phyloP scores from a whole-genome alignment of 2,888 invertebrate species.

The Athripsodes cinereus region DNA sequence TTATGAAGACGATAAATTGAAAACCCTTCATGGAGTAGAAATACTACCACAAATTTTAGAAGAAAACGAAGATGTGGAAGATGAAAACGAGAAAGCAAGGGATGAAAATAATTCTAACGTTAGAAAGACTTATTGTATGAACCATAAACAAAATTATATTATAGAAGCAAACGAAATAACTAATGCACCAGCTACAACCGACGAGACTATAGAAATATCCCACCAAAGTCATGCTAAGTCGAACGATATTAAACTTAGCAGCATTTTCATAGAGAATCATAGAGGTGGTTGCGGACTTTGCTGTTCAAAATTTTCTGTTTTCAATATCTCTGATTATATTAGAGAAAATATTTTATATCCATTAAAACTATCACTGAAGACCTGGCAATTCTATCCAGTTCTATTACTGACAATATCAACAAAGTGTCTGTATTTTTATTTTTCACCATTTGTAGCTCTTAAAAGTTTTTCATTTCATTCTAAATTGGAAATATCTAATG shows the following conservation, averaged over 20 bases:
- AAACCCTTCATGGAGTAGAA: conserved; percentile 47
- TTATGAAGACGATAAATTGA: conserved; percentile 41
- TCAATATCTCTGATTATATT: neutral
- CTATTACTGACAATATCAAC: conserved; percentile 40
- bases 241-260: no score
- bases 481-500: conserved; percentile 39
- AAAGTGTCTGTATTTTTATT: conserved; percentile 38
- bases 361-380: conserved; percentile 41
- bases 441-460: conserved; percentile 38
- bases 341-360: conserved; percentile 37
- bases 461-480: conserved; percentile 40
- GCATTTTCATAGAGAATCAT: no score
- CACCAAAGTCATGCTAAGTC: no score
- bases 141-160: no score
- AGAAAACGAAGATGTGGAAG: conserved; percentile 41
- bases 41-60: conserved; percentile 51
- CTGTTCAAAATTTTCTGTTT: no score
- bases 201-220: no score
- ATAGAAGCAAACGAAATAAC: no score
- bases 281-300: no score
- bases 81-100: conserved; percentile 28
- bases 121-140: no score
- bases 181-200: no score
- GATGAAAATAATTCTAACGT: neutral
- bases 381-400: conserved; percentile 46